phyloP scores from a whole-genome alignment of 2,113 vertebrate genomes.

The Sigmodon hispidus region DNA sequence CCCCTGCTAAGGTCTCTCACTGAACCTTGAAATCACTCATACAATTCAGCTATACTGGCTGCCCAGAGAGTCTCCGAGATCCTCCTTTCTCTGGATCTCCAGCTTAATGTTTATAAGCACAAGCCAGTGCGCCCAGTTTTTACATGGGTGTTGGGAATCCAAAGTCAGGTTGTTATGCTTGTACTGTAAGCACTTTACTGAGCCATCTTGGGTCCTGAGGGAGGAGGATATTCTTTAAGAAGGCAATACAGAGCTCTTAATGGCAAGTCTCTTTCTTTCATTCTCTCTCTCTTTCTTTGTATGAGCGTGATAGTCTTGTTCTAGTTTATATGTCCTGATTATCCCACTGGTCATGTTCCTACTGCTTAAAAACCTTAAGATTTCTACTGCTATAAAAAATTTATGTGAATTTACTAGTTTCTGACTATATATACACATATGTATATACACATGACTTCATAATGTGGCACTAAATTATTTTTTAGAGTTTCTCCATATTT shows the following conservation, averaged over 20 bases:
- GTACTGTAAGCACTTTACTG: not conserved
- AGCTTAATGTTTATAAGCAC: not conserved
- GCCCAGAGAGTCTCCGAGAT: not conserved
- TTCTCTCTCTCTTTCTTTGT: not conserved
- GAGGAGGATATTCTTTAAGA: not conserved
- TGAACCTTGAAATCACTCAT: not conserved
- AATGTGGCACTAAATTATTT: not conserved
- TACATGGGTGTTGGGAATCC: not conserved
- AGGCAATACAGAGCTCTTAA: not conserved
- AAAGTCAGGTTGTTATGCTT: not conserved
- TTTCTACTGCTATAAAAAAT: not conserved
- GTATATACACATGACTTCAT: not conserved
- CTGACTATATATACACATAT: too few species aligned
- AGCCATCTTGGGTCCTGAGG: not conserved
- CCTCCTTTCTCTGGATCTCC: not conserved
- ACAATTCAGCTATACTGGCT: not conserved
- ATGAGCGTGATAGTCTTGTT: not conserved
- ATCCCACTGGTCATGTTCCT: not conserved
- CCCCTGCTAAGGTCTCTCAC: not conserved
- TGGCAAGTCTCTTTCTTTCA: not conserved
- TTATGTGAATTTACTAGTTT: not conserved
- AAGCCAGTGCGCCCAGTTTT: not conserved
- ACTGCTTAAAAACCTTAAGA: conserved; percentile 42
- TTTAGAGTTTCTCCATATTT: conserved; percentile 4
- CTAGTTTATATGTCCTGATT: not conserved